Evolutionary conservation across 2,888 invertebrate genomes (phyloP).

Genomic region (Acronicta aceris): DNA sequence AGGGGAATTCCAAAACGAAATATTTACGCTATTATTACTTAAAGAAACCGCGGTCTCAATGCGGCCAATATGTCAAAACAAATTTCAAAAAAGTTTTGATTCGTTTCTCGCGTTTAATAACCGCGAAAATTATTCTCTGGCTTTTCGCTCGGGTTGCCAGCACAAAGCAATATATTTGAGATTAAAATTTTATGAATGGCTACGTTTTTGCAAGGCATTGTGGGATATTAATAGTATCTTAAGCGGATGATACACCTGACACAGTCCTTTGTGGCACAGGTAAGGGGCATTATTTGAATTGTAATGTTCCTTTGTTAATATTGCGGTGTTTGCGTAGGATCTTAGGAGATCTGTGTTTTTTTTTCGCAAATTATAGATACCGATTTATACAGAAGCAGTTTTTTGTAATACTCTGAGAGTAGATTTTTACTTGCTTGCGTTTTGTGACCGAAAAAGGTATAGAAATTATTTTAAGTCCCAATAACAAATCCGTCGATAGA

Average conservation of each 20-base stretch:
- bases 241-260: conserved; percentile 86
- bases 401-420: conserved; percentile 11
- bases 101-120: conserved; percentile 72
- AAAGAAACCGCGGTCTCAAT: conserved; percentile 67
- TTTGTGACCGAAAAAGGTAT: conserved; percentile 2
- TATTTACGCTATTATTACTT: conserved; percentile 76
- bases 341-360: conserved; percentile 37
- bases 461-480: not conserved
- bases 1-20: conserved; percentile 6
- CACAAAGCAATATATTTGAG: conserved; percentile 73
- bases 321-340: conserved; percentile 79
- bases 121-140: conserved; percentile 76
- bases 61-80: conserved; percentile 82
- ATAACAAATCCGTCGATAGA: too few relatives aligned
- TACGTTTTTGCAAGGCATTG: conserved; percentile 76
- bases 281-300: conserved; percentile 69
- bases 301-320: conserved; percentile 63
- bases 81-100: conserved; percentile 70
- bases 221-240: conserved; percentile 77
- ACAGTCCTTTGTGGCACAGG: conserved; percentile 76
- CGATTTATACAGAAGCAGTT: conserved; percentile 33
- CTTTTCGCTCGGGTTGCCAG: conserved; percentile 70
- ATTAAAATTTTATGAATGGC: conserved; percentile 83
- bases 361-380: conserved; percentile 44
- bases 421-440: conserved; percentile 17